A percentile compares a stretch with the other conserved stretches of the same genome.
Evolutionary conservation across 2,888 invertebrate genomes (phyloP).

Genomic region (Pseudococcus longispinus): DNA sequence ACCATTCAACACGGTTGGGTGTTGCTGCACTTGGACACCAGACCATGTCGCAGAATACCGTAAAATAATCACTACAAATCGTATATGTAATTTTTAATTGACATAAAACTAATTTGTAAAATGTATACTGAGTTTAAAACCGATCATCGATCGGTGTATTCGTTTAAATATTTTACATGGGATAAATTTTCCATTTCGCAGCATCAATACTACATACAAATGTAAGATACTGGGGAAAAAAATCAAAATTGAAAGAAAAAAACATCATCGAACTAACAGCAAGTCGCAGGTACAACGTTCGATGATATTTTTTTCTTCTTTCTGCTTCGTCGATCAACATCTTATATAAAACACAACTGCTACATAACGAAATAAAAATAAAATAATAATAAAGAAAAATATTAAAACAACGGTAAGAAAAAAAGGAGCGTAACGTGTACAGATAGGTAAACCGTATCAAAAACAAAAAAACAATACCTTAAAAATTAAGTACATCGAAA

Average conservation of each 20-base stretch:
- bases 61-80: not conserved
- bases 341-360: not conserved
- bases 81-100: conserved; percentile 22
- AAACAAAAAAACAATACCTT: not conserved
- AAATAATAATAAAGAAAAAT: not conserved
- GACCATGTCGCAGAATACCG: not conserved
- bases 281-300: not conserved
- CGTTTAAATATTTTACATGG: not conserved
- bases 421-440: conserved; percentile 21
- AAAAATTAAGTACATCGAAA: not conserved
- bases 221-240: not conserved
- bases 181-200: not conserved
- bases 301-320: not conserved
- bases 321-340: not conserved
- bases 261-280: not conserved
- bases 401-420: conserved; percentile 43
- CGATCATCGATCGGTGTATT: not conserved
- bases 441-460: conserved; percentile 1
- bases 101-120: conserved; percentile 13
- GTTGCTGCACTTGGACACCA: not conserved
- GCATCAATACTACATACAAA: not conserved
- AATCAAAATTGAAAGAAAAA: not conserved
- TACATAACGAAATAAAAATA: conserved; percentile 2
- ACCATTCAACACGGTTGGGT: not conserved
- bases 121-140: not conserved